Conservation (phyloP, 2,888 invertebrate genomes). For the Luffia ferchaultella region DNA sequence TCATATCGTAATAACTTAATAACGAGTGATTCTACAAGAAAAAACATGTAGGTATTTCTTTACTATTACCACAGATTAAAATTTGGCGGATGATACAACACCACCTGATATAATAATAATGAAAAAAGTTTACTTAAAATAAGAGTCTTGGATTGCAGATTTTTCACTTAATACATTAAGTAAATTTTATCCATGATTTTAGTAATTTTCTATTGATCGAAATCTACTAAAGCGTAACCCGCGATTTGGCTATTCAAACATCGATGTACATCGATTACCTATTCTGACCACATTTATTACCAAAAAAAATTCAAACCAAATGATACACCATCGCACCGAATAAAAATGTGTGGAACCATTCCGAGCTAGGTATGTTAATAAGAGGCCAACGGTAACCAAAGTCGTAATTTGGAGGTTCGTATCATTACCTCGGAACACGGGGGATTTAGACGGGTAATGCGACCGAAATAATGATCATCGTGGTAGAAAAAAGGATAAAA, state of each 20-base stretch:
- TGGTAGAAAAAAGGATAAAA: slow-evolving; percentile 13
- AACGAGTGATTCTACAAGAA: too few relatives aligned
- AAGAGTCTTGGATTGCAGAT: too few relatives aligned
- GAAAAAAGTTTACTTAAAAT: too few relatives aligned
- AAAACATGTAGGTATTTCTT: too few relatives aligned
- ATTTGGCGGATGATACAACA: too few relatives aligned
- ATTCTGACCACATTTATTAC: slow-evolving; percentile 8
- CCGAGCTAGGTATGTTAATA: slow-evolving; percentile 50
- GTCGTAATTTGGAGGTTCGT: slow-evolving; percentile 53
- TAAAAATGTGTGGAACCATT: slow-evolving; percentile 1
- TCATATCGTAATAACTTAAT: too few relatives aligned
- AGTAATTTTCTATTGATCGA: too few relatives aligned
- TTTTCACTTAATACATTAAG: too few relatives aligned
- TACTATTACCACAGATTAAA: too few relatives aligned
- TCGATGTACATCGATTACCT: not conserved
- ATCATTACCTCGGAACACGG: slow-evolving; percentile 45
- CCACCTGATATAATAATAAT: too few relatives aligned
- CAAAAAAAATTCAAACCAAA: slow-evolving; percentile 20
- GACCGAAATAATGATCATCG: slow-evolving; percentile 20
- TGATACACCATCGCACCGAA: slow-evolving; percentile 28
- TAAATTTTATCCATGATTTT: too few relatives aligned
- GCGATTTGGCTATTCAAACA: slow-evolving; percentile 6
- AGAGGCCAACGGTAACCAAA: slow-evolving; percentile 24
- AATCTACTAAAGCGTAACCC: slow-evolving; percentile 14
- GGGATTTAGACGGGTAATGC: slow-evolving; percentile 41